These are phyloP conservation scores for Troglohyphantes excavatus DNA, from an alignment of 2,888 invertebrate genomes.

Conservation along the genomic window DNA sequence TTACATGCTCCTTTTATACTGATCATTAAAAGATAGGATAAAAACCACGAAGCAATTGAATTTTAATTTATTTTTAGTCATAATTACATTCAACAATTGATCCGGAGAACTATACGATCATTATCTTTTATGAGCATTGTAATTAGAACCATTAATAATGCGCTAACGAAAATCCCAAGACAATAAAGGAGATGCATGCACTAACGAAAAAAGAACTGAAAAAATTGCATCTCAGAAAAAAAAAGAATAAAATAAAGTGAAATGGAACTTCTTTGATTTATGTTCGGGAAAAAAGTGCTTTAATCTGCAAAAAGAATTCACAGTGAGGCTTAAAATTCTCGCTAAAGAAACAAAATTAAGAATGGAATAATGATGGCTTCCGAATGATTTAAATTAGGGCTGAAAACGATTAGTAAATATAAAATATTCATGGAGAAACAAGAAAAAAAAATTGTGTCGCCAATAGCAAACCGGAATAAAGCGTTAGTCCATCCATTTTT, in stretches of 20 bases:
- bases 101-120: conserved; percentile 18
- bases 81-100: conserved; percentile 55
- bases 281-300: conserved; percentile 23
- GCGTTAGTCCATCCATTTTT: conserved; percentile 16
- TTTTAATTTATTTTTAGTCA: conserved; percentile 58
- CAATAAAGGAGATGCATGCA: conserved; percentile 37
- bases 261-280: not conserved
- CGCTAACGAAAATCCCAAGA: conserved; percentile 19
- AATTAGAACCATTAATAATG: conserved; percentile 66
- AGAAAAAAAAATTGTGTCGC: not conserved
- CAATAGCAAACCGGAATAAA: conserved; percentile 10
- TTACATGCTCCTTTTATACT: conserved; percentile 11
- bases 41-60: conserved; percentile 33
- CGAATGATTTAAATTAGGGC: conserved; percentile 52
- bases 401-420: conserved; percentile 33
- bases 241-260: conserved; percentile 13
- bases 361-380: conserved; percentile 51
- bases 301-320: conserved; percentile 30
- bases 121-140: conserved; percentile 52
- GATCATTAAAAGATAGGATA: conserved; percentile 38
- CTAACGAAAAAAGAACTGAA: conserved; percentile 14
- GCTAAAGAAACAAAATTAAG: conserved; percentile 35
- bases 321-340: not conserved
- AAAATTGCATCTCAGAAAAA: conserved; percentile 18
- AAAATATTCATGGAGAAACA: conserved; percentile 51